phyloP scores from a whole-genome alignment of 2,113 vertebrate species.

The Osmerus eperlanus region DNA sequence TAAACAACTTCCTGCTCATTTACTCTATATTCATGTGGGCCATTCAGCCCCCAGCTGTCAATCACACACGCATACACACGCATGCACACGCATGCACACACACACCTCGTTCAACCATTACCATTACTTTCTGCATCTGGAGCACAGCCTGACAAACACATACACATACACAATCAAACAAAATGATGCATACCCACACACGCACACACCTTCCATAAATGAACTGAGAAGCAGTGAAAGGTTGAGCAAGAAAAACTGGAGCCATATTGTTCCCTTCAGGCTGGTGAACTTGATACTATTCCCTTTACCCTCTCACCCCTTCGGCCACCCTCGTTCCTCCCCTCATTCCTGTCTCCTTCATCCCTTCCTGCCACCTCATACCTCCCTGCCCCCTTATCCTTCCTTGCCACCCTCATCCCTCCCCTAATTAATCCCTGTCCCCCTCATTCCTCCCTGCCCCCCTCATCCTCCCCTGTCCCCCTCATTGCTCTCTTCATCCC shows the following conservation, averaged over 20 bases:
- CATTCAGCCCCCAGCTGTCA: constrained; percentile 48
- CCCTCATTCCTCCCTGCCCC: neutral
- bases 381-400: neutral
- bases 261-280: constrained; percentile 63
- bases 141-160: constrained; percentile 70
- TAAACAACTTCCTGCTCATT: constrained; percentile 73
- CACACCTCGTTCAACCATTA: constrained; percentile 80
- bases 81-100: constrained; percentile 63
- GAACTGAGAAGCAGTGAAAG: constrained; percentile 58
- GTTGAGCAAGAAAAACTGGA: constrained; percentile 59
- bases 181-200: constrained; percentile 24
- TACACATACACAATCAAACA: constrained; percentile 29
- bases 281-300: constrained; percentile 58
- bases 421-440: neutral
- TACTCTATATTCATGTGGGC: constrained; percentile 70
- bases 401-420: neutral
- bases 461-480: neutral
- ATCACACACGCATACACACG: no score
- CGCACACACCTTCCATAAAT: constrained; percentile 44
- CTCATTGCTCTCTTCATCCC: neutral
- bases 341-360: constrained; percentile 25
- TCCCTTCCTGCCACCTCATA: neutral
- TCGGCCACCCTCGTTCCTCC: constrained; percentile 42
- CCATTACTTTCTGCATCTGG: constrained; percentile 75
- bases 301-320: constrained; percentile 58